A percentile compares a stretch with the other conserved stretches of the same genome.
Conservation (phyloP, 2,888 invertebrate genomes). For the Schrankia costaestrigalis region DNA sequence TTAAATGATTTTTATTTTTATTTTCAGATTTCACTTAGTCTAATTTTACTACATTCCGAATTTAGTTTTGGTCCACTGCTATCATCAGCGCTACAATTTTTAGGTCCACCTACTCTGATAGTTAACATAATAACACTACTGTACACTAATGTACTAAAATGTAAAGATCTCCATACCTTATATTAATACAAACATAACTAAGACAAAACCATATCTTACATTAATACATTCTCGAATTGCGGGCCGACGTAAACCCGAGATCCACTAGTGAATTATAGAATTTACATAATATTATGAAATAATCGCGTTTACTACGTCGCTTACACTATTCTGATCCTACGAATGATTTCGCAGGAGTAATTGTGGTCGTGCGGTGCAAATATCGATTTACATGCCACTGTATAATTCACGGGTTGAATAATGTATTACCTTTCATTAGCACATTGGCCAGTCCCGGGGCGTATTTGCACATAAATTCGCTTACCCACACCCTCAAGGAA, state of each 20-base stretch:
- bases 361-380: slow-evolving; percentile 76
- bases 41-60: too few relatives aligned
- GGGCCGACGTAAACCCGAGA: slow-evolving; percentile 8
- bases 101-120: too few relatives aligned
- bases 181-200: slow-evolving; percentile 11
- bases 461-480: slow-evolving; percentile 79
- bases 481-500: slow-evolving; percentile 70
- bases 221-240: slow-evolving; percentile 11
- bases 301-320: slow-evolving; percentile 25
- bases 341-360: slow-evolving; percentile 60
- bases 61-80: too few relatives aligned
- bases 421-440: slow-evolving; percentile 81
- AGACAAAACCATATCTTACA: slow-evolving; percentile 14
- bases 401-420: slow-evolving; percentile 80
- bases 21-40: too few relatives aligned
- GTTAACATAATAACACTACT: too few relatives aligned
- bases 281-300: slow-evolving; percentile 35
- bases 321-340: slow-evolving; percentile 49
- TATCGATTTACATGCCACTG: slow-evolving; percentile 80
- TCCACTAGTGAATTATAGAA: slow-evolving; percentile 24
- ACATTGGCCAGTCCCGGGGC: slow-evolving; percentile 74
- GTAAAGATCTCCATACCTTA: too few relatives aligned
- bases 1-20: too few relatives aligned
- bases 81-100: too few relatives aligned
- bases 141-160: too few relatives aligned